phyloP scores from a whole-genome alignment of 2,888 invertebrate genomes.

The Schizotus pectinicornis region DNA sequence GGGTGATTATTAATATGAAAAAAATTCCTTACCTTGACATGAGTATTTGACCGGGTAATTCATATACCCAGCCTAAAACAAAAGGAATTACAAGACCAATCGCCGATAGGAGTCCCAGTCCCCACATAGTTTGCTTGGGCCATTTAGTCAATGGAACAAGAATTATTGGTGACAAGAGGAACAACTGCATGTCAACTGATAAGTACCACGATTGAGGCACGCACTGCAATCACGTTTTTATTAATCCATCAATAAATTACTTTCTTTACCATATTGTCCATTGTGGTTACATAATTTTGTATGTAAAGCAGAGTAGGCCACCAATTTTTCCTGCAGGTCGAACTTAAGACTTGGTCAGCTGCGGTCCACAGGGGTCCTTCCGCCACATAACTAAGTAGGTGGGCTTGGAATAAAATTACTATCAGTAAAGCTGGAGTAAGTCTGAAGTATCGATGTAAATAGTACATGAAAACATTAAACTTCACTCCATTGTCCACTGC shows the following conservation, averaged over 20 bases:
- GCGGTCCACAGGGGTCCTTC: constrained; percentile 13
- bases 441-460: constrained; percentile 23
- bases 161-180: constrained; percentile 39
- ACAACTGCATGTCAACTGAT: constrained; percentile 45
- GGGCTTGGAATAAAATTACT: constrained; percentile 10
- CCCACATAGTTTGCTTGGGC: constrained; percentile 20
- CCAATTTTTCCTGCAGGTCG: constrained; percentile 6
- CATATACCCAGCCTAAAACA: constrained; percentile 6
- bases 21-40: not conserved
- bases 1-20: not conserved
- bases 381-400: constrained; percentile 6
- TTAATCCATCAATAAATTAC: not conserved
- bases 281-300: constrained; percentile 9
- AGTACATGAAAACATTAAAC: constrained; percentile 47
- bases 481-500: constrained; percentile 42
- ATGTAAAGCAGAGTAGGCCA: constrained; percentile 13
- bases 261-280: not conserved
- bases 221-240: constrained; percentile 36
- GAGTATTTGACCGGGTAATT: not conserved
- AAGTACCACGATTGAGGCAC: constrained; percentile 45
- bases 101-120: constrained; percentile 4
- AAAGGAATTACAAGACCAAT: constrained; percentile 11
- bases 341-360: not conserved
- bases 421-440: constrained; percentile 49
- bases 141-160: constrained; percentile 34